These are phyloP conservation scores for Metopolophium dirhodum DNA, from an alignment of 1,140 invertebrate species.

Conservation along the genomic window DNA sequence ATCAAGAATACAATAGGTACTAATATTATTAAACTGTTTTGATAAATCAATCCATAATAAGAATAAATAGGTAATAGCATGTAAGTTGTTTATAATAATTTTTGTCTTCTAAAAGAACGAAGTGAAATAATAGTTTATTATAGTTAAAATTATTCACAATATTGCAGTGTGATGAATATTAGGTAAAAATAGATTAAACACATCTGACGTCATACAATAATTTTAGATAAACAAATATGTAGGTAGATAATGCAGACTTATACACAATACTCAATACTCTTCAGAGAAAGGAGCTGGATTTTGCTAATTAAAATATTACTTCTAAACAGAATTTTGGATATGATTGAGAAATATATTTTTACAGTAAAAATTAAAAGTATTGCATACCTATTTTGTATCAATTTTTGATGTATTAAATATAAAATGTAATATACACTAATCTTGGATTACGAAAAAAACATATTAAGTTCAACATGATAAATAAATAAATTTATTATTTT, in stretches of 20 bases:
- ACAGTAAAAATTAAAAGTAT: no score
- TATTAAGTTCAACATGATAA: no score
- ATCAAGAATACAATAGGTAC: not conserved
- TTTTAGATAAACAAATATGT: conserved; percentile 35
- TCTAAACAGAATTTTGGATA: no score
- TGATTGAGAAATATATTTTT: no score
- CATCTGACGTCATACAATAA: conserved; percentile 5
- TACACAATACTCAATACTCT: not conserved
- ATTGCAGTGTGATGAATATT: not conserved
- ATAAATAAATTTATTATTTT: not conserved
- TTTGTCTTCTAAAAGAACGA: not conserved
- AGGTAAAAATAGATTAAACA: conserved; percentile 25
- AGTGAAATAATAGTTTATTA: not conserved
- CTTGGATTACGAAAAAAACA: no score
- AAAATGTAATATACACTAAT: no score
- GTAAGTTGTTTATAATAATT: not conserved
- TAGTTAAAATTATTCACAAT: not conserved
- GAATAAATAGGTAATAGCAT: not conserved
- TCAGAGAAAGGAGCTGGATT: not conserved
- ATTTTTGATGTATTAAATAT: no score
- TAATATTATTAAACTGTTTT: not conserved
- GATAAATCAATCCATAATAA: not conserved
- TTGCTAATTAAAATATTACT: not conserved
- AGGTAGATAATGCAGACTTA: not conserved
- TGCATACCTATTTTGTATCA: no score